Evolutionary conservation across 2,797 vertebrate species (phyloP).

Genomic region (Tokudaia muenninki): DNA sequence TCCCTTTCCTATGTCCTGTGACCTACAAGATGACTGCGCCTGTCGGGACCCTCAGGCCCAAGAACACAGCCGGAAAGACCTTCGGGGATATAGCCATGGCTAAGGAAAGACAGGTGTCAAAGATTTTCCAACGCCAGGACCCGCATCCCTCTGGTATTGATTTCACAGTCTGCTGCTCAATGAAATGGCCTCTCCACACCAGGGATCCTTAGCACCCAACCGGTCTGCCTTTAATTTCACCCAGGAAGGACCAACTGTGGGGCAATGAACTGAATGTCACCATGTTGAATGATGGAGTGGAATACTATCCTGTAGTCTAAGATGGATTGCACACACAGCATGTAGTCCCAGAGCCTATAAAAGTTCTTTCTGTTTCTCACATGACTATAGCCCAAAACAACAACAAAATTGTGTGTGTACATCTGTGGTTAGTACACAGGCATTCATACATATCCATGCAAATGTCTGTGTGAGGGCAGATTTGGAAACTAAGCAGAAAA

Average conservation of each 20-base stretch:
- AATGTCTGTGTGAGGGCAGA: slow-evolving; percentile 61
- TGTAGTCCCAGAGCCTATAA: slow-evolving; percentile 89
- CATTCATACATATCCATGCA: slow-evolving; percentile 78
- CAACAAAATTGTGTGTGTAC: slow-evolving; percentile 84
- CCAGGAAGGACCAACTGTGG: slow-evolving; percentile 87
- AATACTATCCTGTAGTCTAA: slow-evolving; percentile 87
- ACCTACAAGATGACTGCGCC: slow-evolving; percentile 95
- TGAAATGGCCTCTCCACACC: slow-evolving; percentile 90
- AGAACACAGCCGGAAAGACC: slow-evolving; percentile 92
- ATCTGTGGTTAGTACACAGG: slow-evolving; percentile 77
- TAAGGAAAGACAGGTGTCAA: slow-evolving; percentile 79
- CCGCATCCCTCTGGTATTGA: slow-evolving; percentile 90
- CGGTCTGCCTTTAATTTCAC: slow-evolving; percentile 92
- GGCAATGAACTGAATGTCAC: slow-evolving; percentile 85
- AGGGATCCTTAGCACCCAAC: slow-evolving; percentile 92
- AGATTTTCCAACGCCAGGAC: slow-evolving; percentile 86
- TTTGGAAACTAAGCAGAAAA: slow-evolving; percentile 83
- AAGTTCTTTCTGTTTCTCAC: slow-evolving; percentile 87
- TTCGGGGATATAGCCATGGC: slow-evolving; percentile 90
- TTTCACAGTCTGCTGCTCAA: slow-evolving; percentile 92
- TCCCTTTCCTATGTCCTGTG: slow-evolving; percentile 97
- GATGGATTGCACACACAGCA: slow-evolving; percentile 87
- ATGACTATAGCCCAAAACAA: slow-evolving; percentile 84
- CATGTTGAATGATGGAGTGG: slow-evolving; percentile 86
- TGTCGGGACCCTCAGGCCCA: slow-evolving; percentile 95